Percentiles rank a stretch among this genome's conserved stretches.
Evolutionary conservation across 2,113 vertebrate genomes (phyloP).

Genomic region (Phycodurus eques): DNA sequence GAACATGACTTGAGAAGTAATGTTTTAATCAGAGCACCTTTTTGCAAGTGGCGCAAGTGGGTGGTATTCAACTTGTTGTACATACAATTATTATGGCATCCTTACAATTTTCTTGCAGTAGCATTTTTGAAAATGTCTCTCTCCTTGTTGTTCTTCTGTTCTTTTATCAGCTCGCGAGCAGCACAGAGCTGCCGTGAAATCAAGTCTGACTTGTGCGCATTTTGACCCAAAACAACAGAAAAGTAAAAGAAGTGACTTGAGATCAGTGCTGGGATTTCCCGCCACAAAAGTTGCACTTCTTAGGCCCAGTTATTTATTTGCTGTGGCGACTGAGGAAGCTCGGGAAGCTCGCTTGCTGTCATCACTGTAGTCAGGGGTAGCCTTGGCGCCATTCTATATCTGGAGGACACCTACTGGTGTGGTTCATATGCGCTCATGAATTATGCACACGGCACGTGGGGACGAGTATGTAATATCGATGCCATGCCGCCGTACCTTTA

Average conservation of each 20-base stretch:
- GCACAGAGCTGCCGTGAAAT: slow-evolving; percentile 3
- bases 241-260: slow-evolving; percentile 12
- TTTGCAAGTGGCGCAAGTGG: too few relatives aligned
- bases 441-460: slow-evolving; percentile 26
- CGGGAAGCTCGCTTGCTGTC: neutral
- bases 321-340: slow-evolving; percentile 10
- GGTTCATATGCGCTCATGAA: slow-evolving; percentile 24
- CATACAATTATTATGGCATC: neutral
- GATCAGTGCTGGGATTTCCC: slow-evolving; percentile 27
- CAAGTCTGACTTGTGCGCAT: neutral
- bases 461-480: slow-evolving; percentile 35
- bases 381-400: neutral
- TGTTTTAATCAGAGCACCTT: too few relatives aligned
- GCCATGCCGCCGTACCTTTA: slow-evolving; percentile 80
- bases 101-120: neutral
- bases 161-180: neutral
- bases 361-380: neutral
- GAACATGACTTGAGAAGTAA: too few relatives aligned
- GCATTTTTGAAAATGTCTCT: neutral
- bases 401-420: neutral
- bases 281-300: slow-evolving; percentile 20
- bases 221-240: slow-evolving; percentile 4
- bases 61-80: neutral
- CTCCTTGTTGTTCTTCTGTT: neutral
- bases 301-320: slow-evolving; percentile 18